Evolutionary conservation across 64 coral and sea anemone genomes (phyloP), one percentile per base, ranked within the genome.

Genomic region (Porites lutea): DNA sequence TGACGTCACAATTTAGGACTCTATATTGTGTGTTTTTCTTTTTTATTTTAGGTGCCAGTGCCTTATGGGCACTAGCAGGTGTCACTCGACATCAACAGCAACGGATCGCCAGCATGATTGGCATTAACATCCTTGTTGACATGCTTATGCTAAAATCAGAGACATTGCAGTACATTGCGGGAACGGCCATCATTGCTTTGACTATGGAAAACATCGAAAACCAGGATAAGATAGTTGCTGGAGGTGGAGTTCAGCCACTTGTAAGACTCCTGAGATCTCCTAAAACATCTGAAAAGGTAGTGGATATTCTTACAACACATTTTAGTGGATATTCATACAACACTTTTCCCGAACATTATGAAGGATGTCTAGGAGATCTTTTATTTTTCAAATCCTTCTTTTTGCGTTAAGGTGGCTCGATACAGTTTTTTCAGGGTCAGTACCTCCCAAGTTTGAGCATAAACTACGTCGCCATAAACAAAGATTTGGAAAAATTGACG

Each of bases 101-200:
- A 13, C 88, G 85, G 7, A 98, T 98, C 52, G 96, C 96, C 8
- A 91, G 90, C 58, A 88, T 98, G 89, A 98, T 98, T 74, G 96
- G 96, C 13, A 93, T 98, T 13, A 95, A 92, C 72, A 92, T 92
- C 15, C 77, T 98, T 61, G 93, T 98, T 46, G 96, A 98, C 9
- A 98, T 98, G 96, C 78, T 98, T 2, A 98, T 98, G 96, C 55
- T 95, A 3, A 98, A 88, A 61, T 98, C 96, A 78, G 96, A 98
- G 71, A 90, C 57, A 47, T 79, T 98, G 27, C 96, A 98, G 72
- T 98, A 92, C 65, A 95, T 95, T 77, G 88, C 93, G 47, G 93
- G 96, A 44, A 95, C 89, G 89, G 96, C 96, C 47, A 95, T 98
- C 69, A 95, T 98, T 79, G 89, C 96, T 57, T 64, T 98, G 22